These are phyloP conservation scores for Lordiphosa stackelbergi DNA, from an alignment of 1,140 invertebrate genomes.

Conservation along the genomic window DNA sequence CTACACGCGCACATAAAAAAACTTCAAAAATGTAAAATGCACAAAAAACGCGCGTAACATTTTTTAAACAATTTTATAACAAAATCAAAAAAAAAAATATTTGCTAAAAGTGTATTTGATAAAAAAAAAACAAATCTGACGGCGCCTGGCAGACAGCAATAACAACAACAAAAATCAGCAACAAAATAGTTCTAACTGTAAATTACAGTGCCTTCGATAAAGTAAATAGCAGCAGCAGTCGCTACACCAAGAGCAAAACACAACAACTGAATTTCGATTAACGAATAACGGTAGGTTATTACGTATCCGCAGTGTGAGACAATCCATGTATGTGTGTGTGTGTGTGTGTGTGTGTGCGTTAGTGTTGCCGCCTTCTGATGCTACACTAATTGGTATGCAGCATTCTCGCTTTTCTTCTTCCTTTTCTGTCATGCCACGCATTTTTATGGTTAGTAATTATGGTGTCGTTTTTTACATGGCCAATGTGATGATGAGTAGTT, in stretches of 20 bases:
- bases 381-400: constrained; percentile 57
- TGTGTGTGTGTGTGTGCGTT: constrained; percentile 13
- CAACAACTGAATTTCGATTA: constrained; percentile 23
- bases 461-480: constrained; percentile 44
- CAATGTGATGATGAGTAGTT: constrained; percentile 26
- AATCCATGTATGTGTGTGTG: neutral
- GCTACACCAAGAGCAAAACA: constrained; percentile 18
- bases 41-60: constrained; percentile 20
- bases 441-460: constrained; percentile 53
- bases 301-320: constrained; percentile 36
- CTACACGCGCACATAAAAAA: constrained; percentile 20
- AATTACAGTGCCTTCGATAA: constrained; percentile 66
- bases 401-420: constrained; percentile 33
- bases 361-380: constrained; percentile 38
- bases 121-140: constrained; percentile 17
- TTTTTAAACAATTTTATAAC: constrained; percentile 54
- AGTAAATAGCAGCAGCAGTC: constrained; percentile 37
- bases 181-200: constrained; percentile 60
- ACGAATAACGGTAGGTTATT: constrained; percentile 59
- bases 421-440: constrained; percentile 33
- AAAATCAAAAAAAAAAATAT: constrained; percentile 32
- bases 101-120: constrained; percentile 67
- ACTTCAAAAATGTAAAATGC: constrained; percentile 22
- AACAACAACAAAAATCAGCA: constrained; percentile 20
- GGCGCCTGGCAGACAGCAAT: constrained; percentile 27